These are phyloP conservation scores for Cremastobaeus sp. DNA, from an alignment of 2,888 invertebrate genomes.

Conservation along the genomic window DNA sequence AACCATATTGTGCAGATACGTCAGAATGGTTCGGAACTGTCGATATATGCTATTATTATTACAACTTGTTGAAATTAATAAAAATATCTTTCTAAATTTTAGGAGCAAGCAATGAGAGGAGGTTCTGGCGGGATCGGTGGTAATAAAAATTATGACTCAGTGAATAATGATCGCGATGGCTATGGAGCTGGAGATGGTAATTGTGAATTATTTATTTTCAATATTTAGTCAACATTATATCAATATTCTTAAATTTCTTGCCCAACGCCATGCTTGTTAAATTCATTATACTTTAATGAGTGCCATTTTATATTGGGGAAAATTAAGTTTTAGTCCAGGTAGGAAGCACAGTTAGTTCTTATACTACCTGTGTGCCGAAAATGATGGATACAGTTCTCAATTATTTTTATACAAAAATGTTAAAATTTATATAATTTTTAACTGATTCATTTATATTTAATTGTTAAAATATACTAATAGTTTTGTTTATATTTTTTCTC, in stretches of 20 bases:
- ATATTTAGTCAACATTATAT: background rate
- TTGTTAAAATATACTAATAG: background rate
- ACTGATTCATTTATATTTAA: background rate
- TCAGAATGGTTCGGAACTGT: no score
- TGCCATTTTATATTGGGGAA: slow-evolving; percentile 41
- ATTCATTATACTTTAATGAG: slow-evolving; percentile 15
- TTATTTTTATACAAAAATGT: background rate
- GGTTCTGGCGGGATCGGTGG: slow-evolving; percentile 65
- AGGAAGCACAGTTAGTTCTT: slow-evolving; percentile 44
- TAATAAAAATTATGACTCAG: slow-evolving; percentile 74
- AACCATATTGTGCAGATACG: no score
- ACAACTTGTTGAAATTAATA: no score
- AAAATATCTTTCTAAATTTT: slow-evolving; percentile 32
- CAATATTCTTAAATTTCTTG: background rate
- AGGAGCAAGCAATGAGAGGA: slow-evolving; percentile 77
- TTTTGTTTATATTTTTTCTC: slow-evolving; percentile 61
- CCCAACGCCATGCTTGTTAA: slow-evolving; percentile 43
- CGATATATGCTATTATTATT: no score
- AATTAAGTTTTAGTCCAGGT: slow-evolving; percentile 32
- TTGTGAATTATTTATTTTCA: slow-evolving; percentile 42
- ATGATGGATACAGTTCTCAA: slow-evolving; percentile 23
- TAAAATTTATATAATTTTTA: no score
- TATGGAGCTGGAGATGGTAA: slow-evolving; percentile 75
- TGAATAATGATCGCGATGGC: slow-evolving; percentile 74
- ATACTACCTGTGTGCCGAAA: slow-evolving; percentile 30